phyloP scores from a whole-genome alignment of 2,113 vertebrate species.

The Cyanoramphus novaezelandiae region DNA sequence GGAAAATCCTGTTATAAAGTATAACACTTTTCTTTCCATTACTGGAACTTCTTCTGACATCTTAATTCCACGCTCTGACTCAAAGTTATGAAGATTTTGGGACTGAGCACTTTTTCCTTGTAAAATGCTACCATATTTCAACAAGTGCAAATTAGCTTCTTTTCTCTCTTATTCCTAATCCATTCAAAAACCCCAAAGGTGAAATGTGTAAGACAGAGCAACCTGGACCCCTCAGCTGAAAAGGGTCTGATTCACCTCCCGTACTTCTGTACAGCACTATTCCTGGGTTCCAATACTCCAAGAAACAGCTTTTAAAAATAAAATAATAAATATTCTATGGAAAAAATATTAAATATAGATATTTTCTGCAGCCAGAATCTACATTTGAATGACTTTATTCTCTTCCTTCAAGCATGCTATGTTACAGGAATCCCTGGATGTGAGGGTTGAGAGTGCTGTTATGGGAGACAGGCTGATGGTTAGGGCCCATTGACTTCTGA shows the following conservation, averaged over 20 bases:
- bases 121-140: neutral
- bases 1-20: neutral
- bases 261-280: neutral
- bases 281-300: rapidly evolving
- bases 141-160: neutral
- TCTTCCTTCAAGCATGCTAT: neutral
- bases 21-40: neutral
- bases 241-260: neutral
- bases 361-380: neutral
- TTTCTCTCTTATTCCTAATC: neutral
- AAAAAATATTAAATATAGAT: neutral
- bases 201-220: neutral
- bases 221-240: neutral
- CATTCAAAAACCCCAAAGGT: neutral
- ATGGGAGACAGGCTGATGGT: rapidly evolving
- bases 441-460: neutral
- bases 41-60: neutral
- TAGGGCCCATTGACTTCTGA: neutral
- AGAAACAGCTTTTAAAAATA: neutral
- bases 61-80: neutral
- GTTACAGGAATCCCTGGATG: neutral
- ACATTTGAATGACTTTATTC: neutral
- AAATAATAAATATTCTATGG: neutral
- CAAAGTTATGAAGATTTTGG: neutral
- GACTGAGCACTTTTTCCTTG: neutral